Evolutionary conservation across 2,888 invertebrate species (phyloP), one percentile per base, ranked within the genome.

Genomic region (Lepidocyrtinus sp.): DNA sequence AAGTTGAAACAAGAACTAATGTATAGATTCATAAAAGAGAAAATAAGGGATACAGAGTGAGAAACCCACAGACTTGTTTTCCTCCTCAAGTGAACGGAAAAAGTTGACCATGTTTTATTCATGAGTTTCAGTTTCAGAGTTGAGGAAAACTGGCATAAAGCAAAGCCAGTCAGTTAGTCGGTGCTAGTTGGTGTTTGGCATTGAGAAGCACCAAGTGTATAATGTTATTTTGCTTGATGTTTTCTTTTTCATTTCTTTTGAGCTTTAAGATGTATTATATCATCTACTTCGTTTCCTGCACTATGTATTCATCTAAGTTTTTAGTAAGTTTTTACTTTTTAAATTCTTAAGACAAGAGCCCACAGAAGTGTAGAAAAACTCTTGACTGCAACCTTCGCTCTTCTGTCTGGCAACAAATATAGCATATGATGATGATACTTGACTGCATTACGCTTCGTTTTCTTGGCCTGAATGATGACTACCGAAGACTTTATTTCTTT

Each of bases 61-160:
- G 61, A 61, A 70, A 61, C 12, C 19, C 15, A 61, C 59, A 19
- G 27, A 9, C 21, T 70, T 46, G 36, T 36, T n/a, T 75, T 45
- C 63, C 50, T 73, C 62, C 78, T 68, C 73, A 73, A 78, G 73
- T 69, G 78, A 69, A 73, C 68, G 72, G 73, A 73, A 78, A n/a
- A 73, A 78, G 69, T 73, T 78, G 78, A 78, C 78, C 78, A 78
- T 78, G 78, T 78, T 73, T 78, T 78, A 78, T 78, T 78, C 78
- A 78, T 78, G 78, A 78, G 78, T 72, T 78, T 78, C 78, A 78
- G 73, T 78, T 78, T 73, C 78, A 78, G 22, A 24, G 36, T 64
- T 24, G 36, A 67, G 73, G 73, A 77, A 77, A 72, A 70, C 71
- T 72, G 67, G 72, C 64, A 78, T 68, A 78, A 78, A 68, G 73